Evolutionary conservation across 2,888 invertebrate genomes (phyloP).

Genomic region (Folsomia manolachei): DNA sequence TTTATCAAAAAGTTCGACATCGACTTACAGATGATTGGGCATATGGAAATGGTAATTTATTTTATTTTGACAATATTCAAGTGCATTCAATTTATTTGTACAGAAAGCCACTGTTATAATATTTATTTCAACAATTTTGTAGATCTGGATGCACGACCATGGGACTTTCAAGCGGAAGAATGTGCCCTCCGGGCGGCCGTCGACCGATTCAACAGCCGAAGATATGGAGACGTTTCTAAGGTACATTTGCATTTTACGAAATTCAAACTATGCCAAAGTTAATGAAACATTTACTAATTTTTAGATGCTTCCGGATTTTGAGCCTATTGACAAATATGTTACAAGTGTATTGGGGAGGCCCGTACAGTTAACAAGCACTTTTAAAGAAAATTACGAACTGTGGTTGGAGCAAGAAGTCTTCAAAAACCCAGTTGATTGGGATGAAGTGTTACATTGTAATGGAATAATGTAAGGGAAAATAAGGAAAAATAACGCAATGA

Average conservation of each 20-base stretch:
- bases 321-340: conserved; percentile 74
- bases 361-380: conserved; percentile 84
- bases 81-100: no score
- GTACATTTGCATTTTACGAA: no score
- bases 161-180: conserved; percentile 98
- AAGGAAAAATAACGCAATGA: no score
- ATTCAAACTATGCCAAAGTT: no score
- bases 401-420: conserved; percentile 98
- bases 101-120: no score
- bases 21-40: conserved; percentile 99
- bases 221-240: conserved; percentile 65
- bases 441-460: conserved; percentile 54
- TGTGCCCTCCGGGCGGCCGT: conserved; percentile 89
- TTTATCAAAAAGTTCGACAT: conserved; percentile 94
- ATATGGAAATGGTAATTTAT: conserved; percentile 79
- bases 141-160: conserved; percentile 94
- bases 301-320: conserved; percentile 57
- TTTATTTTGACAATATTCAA: background rate
- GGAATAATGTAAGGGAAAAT: conserved; percentile 18
- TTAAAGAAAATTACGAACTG: conserved; percentile 85
- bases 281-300: conserved; percentile 1
- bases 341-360: conserved; percentile 75
- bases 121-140: no score
- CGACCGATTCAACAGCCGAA: conserved; percentile 90
- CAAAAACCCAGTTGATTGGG: conserved; percentile 67